phyloP scores from a whole-genome alignment of 2,888 invertebrate genomes.

The Criorhina ranunculi region DNA sequence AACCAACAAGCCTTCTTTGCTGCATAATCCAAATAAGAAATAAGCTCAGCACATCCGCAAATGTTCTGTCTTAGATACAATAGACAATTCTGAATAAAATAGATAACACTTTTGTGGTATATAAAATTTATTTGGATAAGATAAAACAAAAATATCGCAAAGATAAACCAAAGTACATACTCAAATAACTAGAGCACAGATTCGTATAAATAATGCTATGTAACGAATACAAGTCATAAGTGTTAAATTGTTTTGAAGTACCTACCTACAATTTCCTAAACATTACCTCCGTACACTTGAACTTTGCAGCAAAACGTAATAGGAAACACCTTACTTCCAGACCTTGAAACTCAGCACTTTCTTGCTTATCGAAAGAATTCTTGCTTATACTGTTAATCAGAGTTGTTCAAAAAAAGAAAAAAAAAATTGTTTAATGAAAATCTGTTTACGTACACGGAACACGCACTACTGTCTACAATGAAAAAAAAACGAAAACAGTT shows the following conservation, averaged over 20 bases:
- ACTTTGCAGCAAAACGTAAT: conserved; percentile 1
- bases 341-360: conserved; percentile 22
- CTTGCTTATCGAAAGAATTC: conserved; percentile 17
- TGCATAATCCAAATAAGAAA: no score
- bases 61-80: background rate
- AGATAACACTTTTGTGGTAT: conserved; percentile 9
- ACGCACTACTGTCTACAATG: conserved; percentile 9
- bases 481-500: conserved; percentile 11
- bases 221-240: background rate
- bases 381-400: conserved; percentile 1
- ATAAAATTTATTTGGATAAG: conserved; percentile 9
- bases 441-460: conserved; percentile 38
- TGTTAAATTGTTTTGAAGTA: conserved; percentile 1
- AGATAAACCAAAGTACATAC: background rate
- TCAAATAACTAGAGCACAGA: background rate
- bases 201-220: background rate
- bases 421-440: conserved; percentile 11
- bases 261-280: conserved; percentile 1
- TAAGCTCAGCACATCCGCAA: background rate
- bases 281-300: background rate
- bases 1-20: no score
- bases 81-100: background rate
- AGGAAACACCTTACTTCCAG: conserved; percentile 6
- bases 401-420: conserved; percentile 1
- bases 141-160: background rate